phyloP scores from a whole-genome alignment of 2,888 invertebrate genomes.

The Agapostemon virescens region DNA sequence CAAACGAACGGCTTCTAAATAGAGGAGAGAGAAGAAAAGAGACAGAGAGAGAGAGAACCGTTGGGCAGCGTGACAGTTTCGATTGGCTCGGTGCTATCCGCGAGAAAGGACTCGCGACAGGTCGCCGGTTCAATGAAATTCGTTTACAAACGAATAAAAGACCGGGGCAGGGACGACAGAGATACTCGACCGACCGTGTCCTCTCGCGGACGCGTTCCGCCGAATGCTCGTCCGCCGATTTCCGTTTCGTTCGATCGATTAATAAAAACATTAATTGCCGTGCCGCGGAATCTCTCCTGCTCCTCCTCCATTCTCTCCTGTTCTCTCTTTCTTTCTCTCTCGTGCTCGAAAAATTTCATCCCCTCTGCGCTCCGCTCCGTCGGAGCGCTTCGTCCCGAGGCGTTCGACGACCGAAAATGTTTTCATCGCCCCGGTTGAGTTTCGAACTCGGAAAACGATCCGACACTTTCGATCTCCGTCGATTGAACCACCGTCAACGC shows the following conservation, averaged over 20 bases:
- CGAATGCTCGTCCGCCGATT: constrained; percentile 22
- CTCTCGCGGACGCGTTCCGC: background rate
- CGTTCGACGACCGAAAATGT: background rate
- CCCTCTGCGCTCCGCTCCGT: background rate
- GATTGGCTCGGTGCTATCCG: constrained; percentile 18
- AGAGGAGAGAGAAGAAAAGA: background rate
- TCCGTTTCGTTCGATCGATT: constrained; percentile 44
- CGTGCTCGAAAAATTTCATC: background rate
- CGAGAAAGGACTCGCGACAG: constrained; percentile 28
- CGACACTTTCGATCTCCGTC: background rate
- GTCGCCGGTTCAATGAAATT: constrained; percentile 57
- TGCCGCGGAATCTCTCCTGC: background rate
- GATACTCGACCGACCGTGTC: constrained; percentile 37
- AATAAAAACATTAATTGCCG: constrained; percentile 51
- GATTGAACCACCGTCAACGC: background rate
- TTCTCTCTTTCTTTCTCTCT: background rate
- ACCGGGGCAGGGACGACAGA: background rate
- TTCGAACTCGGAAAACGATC: background rate
- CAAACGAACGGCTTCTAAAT: constrained; percentile 36
- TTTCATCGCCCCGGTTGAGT: background rate
- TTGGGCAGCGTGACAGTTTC: constrained; percentile 14
- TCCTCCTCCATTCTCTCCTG: background rate
- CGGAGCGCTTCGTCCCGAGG: background rate
- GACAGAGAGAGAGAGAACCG: background rate
- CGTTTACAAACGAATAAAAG: constrained; percentile 57